These are phyloP conservation scores for Psephotus haematonotus DNA, from an alignment of 2,113 vertebrate species.

Conservation along the genomic window DNA sequence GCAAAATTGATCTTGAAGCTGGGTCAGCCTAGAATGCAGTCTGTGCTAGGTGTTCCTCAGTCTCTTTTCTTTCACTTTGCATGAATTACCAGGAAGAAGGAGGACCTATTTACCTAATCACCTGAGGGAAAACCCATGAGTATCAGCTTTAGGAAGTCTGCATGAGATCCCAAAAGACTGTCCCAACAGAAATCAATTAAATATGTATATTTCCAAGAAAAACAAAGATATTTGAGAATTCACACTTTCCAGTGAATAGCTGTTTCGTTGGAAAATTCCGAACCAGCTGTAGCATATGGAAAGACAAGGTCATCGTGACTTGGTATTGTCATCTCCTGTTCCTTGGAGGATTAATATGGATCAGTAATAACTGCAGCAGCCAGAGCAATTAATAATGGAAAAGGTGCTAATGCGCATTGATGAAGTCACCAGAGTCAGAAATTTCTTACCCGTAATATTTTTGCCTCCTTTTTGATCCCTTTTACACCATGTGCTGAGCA, in stretches of 20 bases:
- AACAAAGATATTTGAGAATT: not conserved
- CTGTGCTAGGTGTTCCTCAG: not conserved
- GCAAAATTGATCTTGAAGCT: not conserved
- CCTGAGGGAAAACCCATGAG: not conserved
- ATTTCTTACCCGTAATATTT: not conserved
- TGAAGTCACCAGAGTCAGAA: conserved; percentile 40
- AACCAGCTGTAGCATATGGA: not conserved
- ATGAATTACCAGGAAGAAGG: not conserved
- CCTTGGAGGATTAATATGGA: conserved; percentile 49
- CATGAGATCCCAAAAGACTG: not conserved
- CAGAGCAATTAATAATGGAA: conserved; percentile 56
- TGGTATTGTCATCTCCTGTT: not conserved
- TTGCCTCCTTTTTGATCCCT: not conserved
- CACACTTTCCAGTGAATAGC: not conserved
- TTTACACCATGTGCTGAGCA: not conserved
- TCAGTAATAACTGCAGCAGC: conserved; percentile 32
- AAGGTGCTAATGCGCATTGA: not conserved
- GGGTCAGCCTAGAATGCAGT: not conserved
- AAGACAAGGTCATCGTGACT: conserved; percentile 6
- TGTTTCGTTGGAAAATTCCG: conserved; percentile 40
- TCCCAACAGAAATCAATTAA: not conserved
- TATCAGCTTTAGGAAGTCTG: not conserved
- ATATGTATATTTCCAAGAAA: not conserved
- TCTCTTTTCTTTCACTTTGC: not conserved
- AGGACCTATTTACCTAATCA: not conserved